phyloP scores from a whole-genome alignment of 2,113 vertebrate genomes.

The Toxostoma redivivum region DNA sequence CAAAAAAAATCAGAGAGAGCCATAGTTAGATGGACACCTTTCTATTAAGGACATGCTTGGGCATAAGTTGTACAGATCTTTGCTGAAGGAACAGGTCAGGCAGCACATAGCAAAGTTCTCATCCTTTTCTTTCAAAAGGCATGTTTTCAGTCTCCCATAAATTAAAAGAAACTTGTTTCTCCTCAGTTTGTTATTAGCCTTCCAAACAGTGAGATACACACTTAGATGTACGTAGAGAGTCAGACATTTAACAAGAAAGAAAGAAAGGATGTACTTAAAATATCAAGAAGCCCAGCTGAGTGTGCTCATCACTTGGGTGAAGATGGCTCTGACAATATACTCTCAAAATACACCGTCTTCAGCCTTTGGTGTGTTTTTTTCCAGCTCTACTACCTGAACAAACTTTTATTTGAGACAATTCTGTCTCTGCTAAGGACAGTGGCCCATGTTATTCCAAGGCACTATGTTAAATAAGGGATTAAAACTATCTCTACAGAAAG shows the following conservation, averaged over 20 bases:
- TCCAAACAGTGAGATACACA: not conserved
- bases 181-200: not conserved
- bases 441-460: not conserved
- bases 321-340: not conserved
- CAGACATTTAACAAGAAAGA: not conserved
- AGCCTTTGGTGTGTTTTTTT: not conserved
- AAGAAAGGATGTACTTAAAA: not conserved
- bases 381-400: not conserved
- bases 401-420: not conserved
- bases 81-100: not conserved
- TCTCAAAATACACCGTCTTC: not conserved
- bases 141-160: not conserved
- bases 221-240: not conserved
- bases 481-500: not conserved
- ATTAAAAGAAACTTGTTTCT: not conserved
- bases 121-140: not conserved
- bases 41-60: not conserved
- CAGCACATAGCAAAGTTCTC: not conserved
- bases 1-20: not conserved
- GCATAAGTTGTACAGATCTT: not conserved
- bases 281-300: not conserved
- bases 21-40: not conserved
- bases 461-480: not conserved
- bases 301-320: not conserved
- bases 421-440: not conserved